Conservation (phyloP, 2,113 vertebrate genomes). For the Hystrix brachyura region DNA sequence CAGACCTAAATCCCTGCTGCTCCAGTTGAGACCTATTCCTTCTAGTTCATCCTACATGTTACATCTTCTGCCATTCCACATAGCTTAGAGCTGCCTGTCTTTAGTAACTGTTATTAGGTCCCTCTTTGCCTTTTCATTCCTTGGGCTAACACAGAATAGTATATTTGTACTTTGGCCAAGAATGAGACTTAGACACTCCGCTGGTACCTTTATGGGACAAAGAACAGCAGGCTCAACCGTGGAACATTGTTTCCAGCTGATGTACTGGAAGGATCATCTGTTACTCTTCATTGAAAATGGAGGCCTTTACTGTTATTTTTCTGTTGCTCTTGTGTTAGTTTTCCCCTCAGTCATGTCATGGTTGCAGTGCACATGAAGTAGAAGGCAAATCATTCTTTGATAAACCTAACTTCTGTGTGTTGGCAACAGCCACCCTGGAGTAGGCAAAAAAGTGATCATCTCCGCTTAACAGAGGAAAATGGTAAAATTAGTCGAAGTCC, state of each 20-base stretch:
- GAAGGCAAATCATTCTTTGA: constrained; percentile 23
- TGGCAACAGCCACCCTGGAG: background rate
- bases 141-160: constrained; percentile 44
- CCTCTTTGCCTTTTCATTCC: background rate
- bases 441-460: background rate
- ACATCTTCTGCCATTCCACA: background rate
- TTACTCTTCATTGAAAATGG: background rate
- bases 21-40: constrained; percentile 32
- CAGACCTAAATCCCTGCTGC: constrained; percentile 29
- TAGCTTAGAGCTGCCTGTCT: background rate
- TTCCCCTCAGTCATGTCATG: background rate
- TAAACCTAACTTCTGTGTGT: background rate
- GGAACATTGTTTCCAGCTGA: background rate
- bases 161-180: constrained; percentile 27
- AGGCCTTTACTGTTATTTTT: background rate
- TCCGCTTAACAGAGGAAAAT: constrained; percentile 1
- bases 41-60: constrained; percentile 41
- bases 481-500: constrained; percentile 25
- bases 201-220: background rate
- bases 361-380: background rate
- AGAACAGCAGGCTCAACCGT: background rate
- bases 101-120: constrained; percentile 2
- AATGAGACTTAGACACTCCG: background rate
- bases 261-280: background rate
- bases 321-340: background rate